phyloP scores from a whole-genome alignment of 2,888 invertebrate genomes.

The Paralinhomoeus sp. region DNA sequence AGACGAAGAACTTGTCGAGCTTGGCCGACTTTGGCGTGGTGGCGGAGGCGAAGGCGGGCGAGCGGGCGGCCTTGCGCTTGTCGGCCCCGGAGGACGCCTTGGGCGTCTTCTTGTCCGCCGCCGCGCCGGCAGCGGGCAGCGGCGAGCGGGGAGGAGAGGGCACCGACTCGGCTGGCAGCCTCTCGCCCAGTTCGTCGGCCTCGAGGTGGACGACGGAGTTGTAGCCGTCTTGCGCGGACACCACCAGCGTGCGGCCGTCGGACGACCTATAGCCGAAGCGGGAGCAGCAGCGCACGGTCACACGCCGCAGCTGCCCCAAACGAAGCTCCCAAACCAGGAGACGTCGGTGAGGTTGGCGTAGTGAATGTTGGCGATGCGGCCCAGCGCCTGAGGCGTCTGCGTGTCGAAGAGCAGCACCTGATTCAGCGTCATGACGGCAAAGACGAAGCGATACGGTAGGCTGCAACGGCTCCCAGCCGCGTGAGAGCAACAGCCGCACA shows the following conservation, averaged over 20 bases:
- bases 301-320: no score
- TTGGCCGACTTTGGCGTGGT: no score
- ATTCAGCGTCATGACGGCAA: constrained; percentile 69
- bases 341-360: constrained; percentile 66
- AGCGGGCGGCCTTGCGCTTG: no score
- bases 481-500: no score
- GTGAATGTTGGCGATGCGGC: constrained; percentile 53
- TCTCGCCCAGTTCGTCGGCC: background rate
- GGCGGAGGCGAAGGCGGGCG: no score
- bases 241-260: constrained; percentile 49
- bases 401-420: constrained; percentile 60
- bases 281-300: no score
- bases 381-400: constrained; percentile 52
- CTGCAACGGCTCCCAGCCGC: no score
- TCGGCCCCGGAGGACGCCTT: no score
- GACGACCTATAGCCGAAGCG: constrained; percentile 39
- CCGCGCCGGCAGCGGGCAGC: background rate
- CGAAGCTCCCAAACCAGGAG: constrained; percentile 40
- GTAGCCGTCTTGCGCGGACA: constrained; percentile 69
- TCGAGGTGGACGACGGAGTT: constrained; percentile 45
- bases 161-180: background rate
- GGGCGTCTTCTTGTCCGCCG: background rate
- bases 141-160: background rate
- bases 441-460: constrained; percentile 54
- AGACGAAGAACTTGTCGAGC: no score